Evolutionary conservation across 2,888 invertebrate species (phyloP), one percentile per base, ranked within the genome.

Genomic region (Chloroclysta siterata): DNA sequence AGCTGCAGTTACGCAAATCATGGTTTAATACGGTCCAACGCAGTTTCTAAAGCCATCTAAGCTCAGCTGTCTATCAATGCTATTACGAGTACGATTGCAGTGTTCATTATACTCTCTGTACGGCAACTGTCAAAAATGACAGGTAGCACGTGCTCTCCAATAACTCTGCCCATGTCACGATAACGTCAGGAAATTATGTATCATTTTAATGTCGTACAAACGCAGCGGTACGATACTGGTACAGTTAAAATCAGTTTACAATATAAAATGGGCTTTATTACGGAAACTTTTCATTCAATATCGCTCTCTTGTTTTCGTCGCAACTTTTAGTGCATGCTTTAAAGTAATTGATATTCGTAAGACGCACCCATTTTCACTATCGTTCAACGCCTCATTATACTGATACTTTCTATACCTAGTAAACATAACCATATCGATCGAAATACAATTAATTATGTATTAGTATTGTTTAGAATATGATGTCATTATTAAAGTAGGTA

Each of bases 401-500:
- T 74, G 63, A 79, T 83, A 87, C 92, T 92, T 92, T 92, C 91
- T 90, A 87, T 85, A n/a, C n/a, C n/a, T n/a, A 83, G 84, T 84
- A 82, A 83, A 80, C 82, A 80, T 75, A 75, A 70, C 80, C 82
- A 76, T 83, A 80, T 74, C 70, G 69, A 71, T 69, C 60, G 69
- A 79, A 76, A 79, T 80, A 75, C 74, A 77, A 77, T 70, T 76
- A 76, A 77, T 68, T 76, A 74, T 71, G 73, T 73, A 72, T 14
- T 74, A 68, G 67, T 70, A 74, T 71, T 73, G 66, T 72, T 72
- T 66, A 60, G 71, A 70, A 65, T 33, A 33, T 77, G 77, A 82
- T 78, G 78, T 80, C 77, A 79, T 28, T 65, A 79, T 28, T 65
- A 53, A 75, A 78, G 77, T n/a, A n/a, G n/a, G n/a, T 50, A 29